phyloP scores from a whole-genome alignment of 2,113 vertebrate genomes.

The Eublepharis macularius region DNA sequence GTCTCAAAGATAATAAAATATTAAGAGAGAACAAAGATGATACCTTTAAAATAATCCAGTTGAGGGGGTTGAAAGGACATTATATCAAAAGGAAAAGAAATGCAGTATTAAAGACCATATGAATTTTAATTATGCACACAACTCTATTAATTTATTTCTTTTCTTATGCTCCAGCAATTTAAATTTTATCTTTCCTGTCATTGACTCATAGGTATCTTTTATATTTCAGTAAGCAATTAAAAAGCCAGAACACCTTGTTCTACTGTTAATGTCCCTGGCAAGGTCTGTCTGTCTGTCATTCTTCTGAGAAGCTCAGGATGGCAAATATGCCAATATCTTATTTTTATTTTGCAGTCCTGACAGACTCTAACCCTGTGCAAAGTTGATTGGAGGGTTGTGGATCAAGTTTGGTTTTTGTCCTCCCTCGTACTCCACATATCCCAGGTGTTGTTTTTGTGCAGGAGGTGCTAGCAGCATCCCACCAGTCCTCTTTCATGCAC shows the following conservation, averaged over 20 bases:
- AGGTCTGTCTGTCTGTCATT: neutral
- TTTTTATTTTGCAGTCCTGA: neutral
- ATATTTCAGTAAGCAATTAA: conserved; percentile 5
- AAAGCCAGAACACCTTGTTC: conserved; percentile 1
- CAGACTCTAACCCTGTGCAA: neutral
- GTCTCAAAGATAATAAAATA: neutral
- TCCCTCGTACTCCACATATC: neutral
- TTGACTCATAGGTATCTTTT: conserved; percentile 11
- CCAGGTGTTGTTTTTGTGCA: neutral
- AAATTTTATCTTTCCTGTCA: conserved; percentile 17
- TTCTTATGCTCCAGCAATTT: neutral
- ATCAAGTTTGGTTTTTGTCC: too few relatives aligned
- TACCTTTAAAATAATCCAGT: neutral
- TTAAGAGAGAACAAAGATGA: neutral
- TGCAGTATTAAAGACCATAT: neutral
- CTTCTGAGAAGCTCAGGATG: neutral
- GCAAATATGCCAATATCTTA: neutral
- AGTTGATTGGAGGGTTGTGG: neutral
- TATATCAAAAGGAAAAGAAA: conserved; percentile 1
- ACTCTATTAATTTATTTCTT: neutral
- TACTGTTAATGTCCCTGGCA: conserved; percentile 1
- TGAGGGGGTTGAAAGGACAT: neutral
- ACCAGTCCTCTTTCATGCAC: neutral
- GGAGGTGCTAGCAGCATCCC: neutral
- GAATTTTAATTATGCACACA: conserved; percentile 6